phyloP scores from a whole-genome alignment of 2,888 invertebrate genomes.

The Torymus texanus region DNA sequence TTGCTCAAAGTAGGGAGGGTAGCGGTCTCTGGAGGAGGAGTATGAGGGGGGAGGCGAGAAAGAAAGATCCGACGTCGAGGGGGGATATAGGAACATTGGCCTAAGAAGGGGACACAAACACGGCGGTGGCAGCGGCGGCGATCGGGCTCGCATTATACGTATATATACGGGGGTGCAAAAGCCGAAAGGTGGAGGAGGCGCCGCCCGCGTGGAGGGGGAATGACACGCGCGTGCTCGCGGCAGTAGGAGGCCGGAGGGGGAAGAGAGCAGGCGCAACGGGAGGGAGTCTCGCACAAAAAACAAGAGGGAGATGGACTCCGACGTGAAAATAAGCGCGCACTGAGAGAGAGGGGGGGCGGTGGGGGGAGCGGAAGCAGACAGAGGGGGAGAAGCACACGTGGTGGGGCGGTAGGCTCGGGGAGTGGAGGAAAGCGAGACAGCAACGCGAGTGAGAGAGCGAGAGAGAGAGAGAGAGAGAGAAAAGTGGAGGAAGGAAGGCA shows the following conservation, averaged over 20 bases:
- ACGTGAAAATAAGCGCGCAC: conserved; percentile 24
- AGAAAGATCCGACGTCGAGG: not conserved
- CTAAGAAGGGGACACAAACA: conserved; percentile 42
- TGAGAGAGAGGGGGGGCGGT: conserved; percentile 1
- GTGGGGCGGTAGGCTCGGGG: not conserved
- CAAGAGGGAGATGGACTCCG: conserved; percentile 18
- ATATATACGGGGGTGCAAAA: conserved; percentile 37
- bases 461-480: conserved; percentile 59
- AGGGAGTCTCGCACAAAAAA: conserved; percentile 52
- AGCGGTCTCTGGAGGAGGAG: not conserved
- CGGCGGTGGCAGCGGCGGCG: conserved; percentile 6
- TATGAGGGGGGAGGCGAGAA: not conserved
- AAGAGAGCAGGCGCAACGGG: not conserved
- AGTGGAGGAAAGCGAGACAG: conserved; percentile 58
- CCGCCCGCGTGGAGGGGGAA: conserved; percentile 48
- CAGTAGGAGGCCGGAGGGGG: not conserved
- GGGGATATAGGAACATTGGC: conserved; percentile 37
- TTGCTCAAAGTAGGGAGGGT: not conserved
- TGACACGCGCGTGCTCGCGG: not conserved
- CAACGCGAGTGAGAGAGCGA: conserved; percentile 46
- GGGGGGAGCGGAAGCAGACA: not conserved
- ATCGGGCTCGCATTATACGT: not conserved
- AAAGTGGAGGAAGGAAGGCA: conserved; percentile 47
- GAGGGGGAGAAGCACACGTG: not conserved
- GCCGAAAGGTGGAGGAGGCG: conserved; percentile 49